These are phyloP conservation scores for Rousettus leschenaultii DNA, from an alignment of 2,113 vertebrate genomes.

Conservation along the genomic window DNA sequence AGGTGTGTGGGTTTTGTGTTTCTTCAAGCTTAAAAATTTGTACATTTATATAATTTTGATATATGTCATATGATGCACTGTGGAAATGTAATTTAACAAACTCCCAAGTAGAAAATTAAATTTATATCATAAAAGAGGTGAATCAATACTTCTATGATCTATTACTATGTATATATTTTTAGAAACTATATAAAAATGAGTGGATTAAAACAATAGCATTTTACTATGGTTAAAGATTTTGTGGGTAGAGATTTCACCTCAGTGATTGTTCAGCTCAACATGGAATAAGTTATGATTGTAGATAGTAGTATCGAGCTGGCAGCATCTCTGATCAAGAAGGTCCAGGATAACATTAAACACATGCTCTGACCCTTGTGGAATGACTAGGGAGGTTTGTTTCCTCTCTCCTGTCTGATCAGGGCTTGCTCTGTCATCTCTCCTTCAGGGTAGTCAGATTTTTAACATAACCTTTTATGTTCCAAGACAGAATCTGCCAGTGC, in stretches of 20 bases:
- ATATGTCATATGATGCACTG: not conserved
- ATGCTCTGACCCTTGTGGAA: rapidly evolving
- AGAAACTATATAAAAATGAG: not conserved
- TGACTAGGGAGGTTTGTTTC: rapidly evolving
- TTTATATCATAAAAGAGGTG: not conserved
- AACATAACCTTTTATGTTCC: not conserved
- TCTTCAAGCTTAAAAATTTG: not conserved
- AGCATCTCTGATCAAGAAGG: not conserved
- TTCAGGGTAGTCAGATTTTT: not conserved
- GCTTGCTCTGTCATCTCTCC: not conserved
- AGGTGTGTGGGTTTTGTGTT: not conserved
- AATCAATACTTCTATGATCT: not conserved
- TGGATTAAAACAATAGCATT: not conserved
- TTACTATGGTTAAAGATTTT: not conserved
- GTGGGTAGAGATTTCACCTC: not conserved
- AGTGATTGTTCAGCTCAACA: rapidly evolving
- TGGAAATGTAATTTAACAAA: not conserved
- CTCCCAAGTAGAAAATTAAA: not conserved
- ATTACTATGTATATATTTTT: not conserved
- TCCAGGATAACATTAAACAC: not conserved
- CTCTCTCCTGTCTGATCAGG: rapidly evolving
- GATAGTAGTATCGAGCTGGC: rapidly evolving
- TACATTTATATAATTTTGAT: not conserved
- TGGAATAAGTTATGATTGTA: rapidly evolving
- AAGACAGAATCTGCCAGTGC: not conserved